These are phyloP conservation scores for Dromaius novaehollandiae DNA, from an alignment of 2,113 vertebrate genomes.

Conservation along the genomic window DNA sequence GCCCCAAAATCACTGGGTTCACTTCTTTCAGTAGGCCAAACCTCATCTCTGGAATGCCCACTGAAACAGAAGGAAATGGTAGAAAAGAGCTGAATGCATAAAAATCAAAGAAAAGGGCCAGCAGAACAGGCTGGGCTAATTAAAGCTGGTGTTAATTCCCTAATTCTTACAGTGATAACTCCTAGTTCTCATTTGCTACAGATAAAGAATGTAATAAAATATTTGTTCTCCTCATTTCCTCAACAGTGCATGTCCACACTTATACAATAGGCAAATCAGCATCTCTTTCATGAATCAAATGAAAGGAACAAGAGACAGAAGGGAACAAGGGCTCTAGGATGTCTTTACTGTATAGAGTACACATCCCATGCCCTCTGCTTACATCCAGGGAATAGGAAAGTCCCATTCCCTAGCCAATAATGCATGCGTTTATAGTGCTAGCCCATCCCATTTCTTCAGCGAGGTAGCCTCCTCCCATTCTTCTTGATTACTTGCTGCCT, in stretches of 20 bases:
- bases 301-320: neutral
- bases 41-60: neutral
- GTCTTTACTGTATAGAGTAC: neutral
- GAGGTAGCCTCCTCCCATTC: neutral
- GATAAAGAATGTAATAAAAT: neutral
- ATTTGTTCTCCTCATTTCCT: neutral
- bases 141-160: neutral
- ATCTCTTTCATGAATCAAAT: neutral
- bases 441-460: neutral
- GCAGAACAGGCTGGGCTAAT: neutral
- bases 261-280: neutral
- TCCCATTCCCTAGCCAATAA: neutral
- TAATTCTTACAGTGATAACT: neutral
- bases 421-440: neutral
- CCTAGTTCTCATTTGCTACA: neutral
- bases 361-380: neutral
- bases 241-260: neutral
- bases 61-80: neutral
- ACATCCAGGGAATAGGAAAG: neutral
- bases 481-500: neutral
- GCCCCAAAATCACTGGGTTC: neutral
- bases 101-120: neutral
- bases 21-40: neutral
- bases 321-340: neutral
- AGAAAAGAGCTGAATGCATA: neutral